Conservation (phyloP, 2,888 invertebrate species). For the Erpobdella octoculata region DNA sequence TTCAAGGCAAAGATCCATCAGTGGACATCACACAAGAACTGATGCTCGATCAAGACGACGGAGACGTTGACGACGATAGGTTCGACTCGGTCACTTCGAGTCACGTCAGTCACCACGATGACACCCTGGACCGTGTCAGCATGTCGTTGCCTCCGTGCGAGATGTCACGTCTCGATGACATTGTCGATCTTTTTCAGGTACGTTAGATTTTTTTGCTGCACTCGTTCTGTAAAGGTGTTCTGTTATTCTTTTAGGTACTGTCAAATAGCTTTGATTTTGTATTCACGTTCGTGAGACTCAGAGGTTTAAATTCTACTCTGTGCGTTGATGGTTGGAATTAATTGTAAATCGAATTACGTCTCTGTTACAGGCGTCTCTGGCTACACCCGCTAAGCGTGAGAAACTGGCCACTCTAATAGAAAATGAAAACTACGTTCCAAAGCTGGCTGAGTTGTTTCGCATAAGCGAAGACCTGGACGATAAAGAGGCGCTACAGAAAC, state of each 20-base stretch:
- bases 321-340: too few relatives aligned
- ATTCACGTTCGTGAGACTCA: too few relatives aligned
- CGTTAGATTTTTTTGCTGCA: background rate
- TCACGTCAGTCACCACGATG: constrained; percentile 54
- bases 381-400: constrained; percentile 82
- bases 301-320: too few relatives aligned
- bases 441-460: constrained; percentile 80
- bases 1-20: constrained; percentile 97
- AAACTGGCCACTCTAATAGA: constrained; percentile 86
- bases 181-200: constrained; percentile 64
- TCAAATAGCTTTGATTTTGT: background rate
- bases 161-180: constrained; percentile 82
- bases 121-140: constrained; percentile 81
- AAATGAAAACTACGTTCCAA: constrained; percentile 83
- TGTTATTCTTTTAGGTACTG: background rate
- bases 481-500: constrained; percentile 74
- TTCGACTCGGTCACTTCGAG: constrained; percentile 54
- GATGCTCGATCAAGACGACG: constrained; percentile 48
- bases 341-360: too few relatives aligned
- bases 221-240: background rate
- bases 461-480: constrained; percentile 95
- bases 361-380: constrained; percentile 58
- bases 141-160: constrained; percentile 92
- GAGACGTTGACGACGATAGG: constrained; percentile 59
- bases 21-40: constrained; percentile 82